Evolutionary conservation across 2,113 vertebrate species (phyloP), one percentile per base, ranked within the genome.

Genomic region (Dromiciops gliroides): DNA sequence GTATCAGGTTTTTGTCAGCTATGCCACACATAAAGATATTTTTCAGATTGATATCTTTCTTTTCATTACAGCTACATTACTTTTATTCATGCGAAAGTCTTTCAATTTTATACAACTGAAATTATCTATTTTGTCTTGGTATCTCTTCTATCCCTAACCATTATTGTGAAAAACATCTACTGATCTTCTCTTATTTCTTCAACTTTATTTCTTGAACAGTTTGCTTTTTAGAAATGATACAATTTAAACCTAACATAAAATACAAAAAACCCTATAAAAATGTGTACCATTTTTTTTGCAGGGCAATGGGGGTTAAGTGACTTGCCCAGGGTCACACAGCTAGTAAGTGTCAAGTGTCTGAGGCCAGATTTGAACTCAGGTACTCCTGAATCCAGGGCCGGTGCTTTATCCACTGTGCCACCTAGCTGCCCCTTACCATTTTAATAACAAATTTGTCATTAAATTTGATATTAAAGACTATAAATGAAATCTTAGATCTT

Each of bases 391-490:
- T n/a, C n/a, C n/a, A n/a, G n/a, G n/a, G n/a, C n/a, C n/a, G n/a
- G n/a, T n/a, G n/a, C n/a, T n/a, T n/a, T n/a, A n/a, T n/a, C n/a
- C n/a, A n/a, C n/a, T n/a, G n/a, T n/a, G n/a, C n/a, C n/a, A n/a
- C n/a, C n/a, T n/a, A n/a, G n/a, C n/a, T n/a, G n/a, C n/a, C n/a
- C n/a, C n/a, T 16, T 51, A 99, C 97, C 98, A 98, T 98, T 99
- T 99, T 98, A 99, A 98, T 98, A 98, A 98, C 94, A 98, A 99
- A 99, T 98, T 99, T 99, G 98, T 99, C 99, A 99, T 99, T 99
- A 99, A 99, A 99, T 99, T 99, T 98, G 98, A 99, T 98, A 94
- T 99, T 98, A 99, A 99, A 98, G 98, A 99, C 99, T 99, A 99
- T 99, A 99, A 98, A 98, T 98, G 98, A 99, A 98, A 98, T 96